Conservation (phyloP, 2,113 vertebrate genomes). For the Seriola rivoliana region DNA sequence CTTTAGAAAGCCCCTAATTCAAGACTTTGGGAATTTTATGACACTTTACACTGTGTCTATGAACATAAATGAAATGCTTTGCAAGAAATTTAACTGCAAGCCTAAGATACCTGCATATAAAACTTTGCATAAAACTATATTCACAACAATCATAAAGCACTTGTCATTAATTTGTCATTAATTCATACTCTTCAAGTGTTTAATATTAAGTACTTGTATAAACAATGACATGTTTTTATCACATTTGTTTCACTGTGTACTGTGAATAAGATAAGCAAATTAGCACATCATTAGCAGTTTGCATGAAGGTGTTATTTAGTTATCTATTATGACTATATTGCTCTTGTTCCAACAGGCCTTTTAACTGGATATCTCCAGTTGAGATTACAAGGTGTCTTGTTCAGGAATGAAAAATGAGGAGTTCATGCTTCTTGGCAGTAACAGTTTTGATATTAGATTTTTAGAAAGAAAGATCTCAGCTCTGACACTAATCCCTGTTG, state of each 20-base stretch:
- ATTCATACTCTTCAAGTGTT: neutral
- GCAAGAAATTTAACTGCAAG: neutral
- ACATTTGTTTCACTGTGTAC: conserved; percentile 22
- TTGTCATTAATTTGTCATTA: neutral
- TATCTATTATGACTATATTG: conserved; percentile 50
- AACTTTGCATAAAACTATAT: neutral
- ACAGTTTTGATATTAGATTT: conserved; percentile 70
- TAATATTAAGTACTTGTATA: neutral
- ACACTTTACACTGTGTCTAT: neutral
- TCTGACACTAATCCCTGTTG: conserved; percentile 76
- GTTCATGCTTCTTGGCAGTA: conserved; percentile 64
- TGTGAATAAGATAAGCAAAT: conserved; percentile 61
- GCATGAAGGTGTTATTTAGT: conserved; percentile 50
- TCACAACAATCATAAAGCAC: neutral
- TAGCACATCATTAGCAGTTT: conserved; percentile 41
- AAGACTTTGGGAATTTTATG: neutral
- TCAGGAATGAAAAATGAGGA: conserved; percentile 69
- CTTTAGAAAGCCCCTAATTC: neutral
- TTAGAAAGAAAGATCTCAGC: conserved; percentile 58
- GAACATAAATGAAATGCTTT: neutral
- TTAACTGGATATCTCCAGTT: conserved; percentile 63
- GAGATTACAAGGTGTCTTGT: conserved; percentile 65
- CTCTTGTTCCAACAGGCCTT: conserved; percentile 70
- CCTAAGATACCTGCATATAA: neutral
- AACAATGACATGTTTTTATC: neutral